phyloP scores from a whole-genome alignment of 1,140 invertebrate species.

The Cyrtorhinus lividipennis region DNA sequence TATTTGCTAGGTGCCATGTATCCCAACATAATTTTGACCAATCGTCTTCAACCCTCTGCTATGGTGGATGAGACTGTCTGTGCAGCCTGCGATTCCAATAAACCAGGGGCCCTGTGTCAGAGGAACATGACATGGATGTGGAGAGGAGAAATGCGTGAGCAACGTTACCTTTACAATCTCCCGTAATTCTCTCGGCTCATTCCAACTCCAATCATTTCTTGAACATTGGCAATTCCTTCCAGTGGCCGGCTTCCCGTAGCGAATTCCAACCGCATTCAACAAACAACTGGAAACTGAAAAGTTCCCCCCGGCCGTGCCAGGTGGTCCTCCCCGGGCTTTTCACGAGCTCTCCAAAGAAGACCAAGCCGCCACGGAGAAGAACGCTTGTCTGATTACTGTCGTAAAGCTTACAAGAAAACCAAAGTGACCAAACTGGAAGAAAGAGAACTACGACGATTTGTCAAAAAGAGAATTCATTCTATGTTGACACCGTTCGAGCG shows the following conservation, averaged over 20 bases:
- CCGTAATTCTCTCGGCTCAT: too few relatives aligned
- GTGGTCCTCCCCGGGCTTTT: constrained; percentile 67
- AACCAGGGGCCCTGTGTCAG: constrained; percentile 76
- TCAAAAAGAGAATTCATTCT: constrained; percentile 97
- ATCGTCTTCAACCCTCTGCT: constrained; percentile 43
- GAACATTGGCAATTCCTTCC: constrained; percentile 30
- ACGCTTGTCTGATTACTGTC: constrained; percentile 86
- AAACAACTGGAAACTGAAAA: constrained; percentile 87
- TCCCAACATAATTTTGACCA: constrained; percentile 97
- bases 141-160: constrained; percentile 77
- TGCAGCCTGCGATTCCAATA: constrained; percentile 92
- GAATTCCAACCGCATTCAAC: constrained; percentile 91
- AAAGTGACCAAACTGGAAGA: constrained; percentile 77
- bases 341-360: constrained; percentile 78
- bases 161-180: too few relatives aligned
- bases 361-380: constrained; percentile 79
- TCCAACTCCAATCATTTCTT: constrained; percentile 21
- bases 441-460: constrained; percentile 78
- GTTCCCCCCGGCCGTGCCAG: constrained; percentile 62
- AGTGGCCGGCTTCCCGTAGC: constrained; percentile 75
- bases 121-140: constrained; percentile 93
- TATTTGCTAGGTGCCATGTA: constrained; percentile 74
- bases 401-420: constrained; percentile 88
- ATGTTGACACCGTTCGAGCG: constrained; percentile 93
- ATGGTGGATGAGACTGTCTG: constrained; percentile 69